phyloP scores from a whole-genome alignment of 2,888 invertebrate species.

The Geophilus truncorum region DNA sequence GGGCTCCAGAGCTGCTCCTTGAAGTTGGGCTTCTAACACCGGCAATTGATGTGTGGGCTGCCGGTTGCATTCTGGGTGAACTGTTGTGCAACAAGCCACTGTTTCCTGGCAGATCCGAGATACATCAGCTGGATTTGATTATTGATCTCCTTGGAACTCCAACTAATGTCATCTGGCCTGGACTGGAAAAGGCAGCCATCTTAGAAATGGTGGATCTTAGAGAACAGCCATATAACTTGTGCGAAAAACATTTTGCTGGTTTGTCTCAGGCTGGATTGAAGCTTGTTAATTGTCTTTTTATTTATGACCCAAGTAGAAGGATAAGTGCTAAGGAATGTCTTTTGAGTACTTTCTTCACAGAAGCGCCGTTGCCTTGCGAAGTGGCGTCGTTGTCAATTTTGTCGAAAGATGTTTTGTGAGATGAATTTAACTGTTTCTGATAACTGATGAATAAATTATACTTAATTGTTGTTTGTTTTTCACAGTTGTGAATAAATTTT shows the following conservation, averaged over 20 bases:
- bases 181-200: conserved; percentile 78
- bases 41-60: conserved; percentile 96
- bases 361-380: conserved; percentile 69
- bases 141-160: conserved; percentile 76
- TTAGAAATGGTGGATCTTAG: conserved; percentile 84
- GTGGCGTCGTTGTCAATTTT: not conserved
- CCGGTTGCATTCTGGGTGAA: conserved; percentile 64
- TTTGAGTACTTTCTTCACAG: conserved; percentile 91
- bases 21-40: conserved; percentile 89
- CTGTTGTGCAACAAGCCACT: conserved; percentile 61
- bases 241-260: conserved; percentile 89
- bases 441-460: no score
- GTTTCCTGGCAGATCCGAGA: conserved; percentile 81
- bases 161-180: conserved; percentile 82
- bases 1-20: conserved; percentile 88
- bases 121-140: conserved; percentile 87
- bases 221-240: conserved; percentile 88
- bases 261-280: conserved; percentile 81
- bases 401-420: not conserved
- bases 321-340: conserved; percentile 89
- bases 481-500: no score
- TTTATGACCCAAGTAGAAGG: conserved; percentile 94
- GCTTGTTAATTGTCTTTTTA: conserved; percentile 87
- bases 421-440: not conserved
- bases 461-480: no score